phyloP scores from a whole-genome alignment of 2,888 invertebrate species.

The Itoplectis maculator region DNA sequence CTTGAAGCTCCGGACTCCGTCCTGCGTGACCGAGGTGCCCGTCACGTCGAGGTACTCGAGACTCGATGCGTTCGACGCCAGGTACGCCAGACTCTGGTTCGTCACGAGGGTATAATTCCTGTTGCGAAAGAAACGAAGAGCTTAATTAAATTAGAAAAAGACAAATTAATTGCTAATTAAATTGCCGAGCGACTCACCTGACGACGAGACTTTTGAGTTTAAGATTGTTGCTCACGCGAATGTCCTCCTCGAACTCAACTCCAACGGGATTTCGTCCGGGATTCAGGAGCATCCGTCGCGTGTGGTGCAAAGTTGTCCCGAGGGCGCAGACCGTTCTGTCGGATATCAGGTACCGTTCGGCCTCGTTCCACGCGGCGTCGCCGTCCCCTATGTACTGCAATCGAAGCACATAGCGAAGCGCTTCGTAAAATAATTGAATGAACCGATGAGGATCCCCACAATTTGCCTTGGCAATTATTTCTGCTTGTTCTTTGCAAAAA shows the following conservation, averaged over 20 bases:
- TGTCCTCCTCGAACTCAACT: constrained; percentile 75
- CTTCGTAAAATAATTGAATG: too few relatives aligned
- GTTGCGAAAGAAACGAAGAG: too few relatives aligned
- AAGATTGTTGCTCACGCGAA: constrained; percentile 79
- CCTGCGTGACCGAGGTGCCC: constrained; percentile 87
- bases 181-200: constrained; percentile 73
- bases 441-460: not conserved
- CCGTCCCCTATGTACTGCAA: constrained; percentile 70
- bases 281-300: constrained; percentile 75
- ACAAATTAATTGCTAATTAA: too few relatives aligned
- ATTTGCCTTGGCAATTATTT: not conserved
- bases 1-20: constrained; percentile 88
- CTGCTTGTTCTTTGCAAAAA: not conserved
- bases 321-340: constrained; percentile 82
- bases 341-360: constrained; percentile 74
- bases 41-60: constrained; percentile 88
- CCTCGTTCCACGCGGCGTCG: constrained; percentile 67
- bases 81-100: constrained; percentile 87
- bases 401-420: not conserved
- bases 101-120: constrained; percentile 88
- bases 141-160: too few relatives aligned
- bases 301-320: constrained; percentile 76
- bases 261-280: constrained; percentile 70
- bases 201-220: constrained; percentile 81
- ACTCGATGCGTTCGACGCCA: constrained; percentile 87